These are phyloP conservation scores for Corythoichthys haematopterus DNA, from an alignment of 2,113 vertebrate species.

Conservation along the genomic window DNA sequence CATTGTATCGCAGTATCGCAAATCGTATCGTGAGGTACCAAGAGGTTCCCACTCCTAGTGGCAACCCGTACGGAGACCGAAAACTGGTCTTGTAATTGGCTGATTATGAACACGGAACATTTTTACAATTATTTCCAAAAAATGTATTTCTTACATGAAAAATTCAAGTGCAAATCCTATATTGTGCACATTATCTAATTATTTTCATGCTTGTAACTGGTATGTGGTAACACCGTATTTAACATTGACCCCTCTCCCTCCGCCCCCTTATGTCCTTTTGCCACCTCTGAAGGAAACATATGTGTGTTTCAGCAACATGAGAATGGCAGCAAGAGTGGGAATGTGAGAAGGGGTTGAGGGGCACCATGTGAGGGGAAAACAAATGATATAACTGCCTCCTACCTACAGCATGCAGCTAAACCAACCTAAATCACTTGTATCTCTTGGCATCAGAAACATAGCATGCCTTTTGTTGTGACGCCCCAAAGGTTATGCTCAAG, in stretches of 20 bases:
- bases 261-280: not conserved
- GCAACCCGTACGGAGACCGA: no score
- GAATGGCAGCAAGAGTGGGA: slow-evolving; percentile 28
- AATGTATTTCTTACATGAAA: no score
- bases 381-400: slow-evolving; percentile 53
- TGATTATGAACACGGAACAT: no score
- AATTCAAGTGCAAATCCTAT: no score
- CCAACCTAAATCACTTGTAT: not conserved
- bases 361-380: slow-evolving; percentile 41
- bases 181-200: no score
- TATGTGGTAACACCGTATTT: not conserved
- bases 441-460: not conserved
- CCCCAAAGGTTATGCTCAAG: slow-evolving; percentile 23
- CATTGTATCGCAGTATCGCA: no score
- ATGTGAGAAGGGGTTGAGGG: slow-evolving; percentile 26
- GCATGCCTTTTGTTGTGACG: slow-evolving; percentile 1
- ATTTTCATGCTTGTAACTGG: not conserved
- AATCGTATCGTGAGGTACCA: no score
- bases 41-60: no score
- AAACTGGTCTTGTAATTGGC: no score
- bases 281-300: slow-evolving; percentile 20
- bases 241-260: not conserved
- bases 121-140: no score
- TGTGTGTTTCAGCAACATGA: slow-evolving; percentile 38
- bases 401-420: slow-evolving; percentile 1